Evolutionary conservation across 2,113 vertebrate species (phyloP), one percentile per base, ranked within the genome.

Genomic region (Anhinga anhinga): DNA sequence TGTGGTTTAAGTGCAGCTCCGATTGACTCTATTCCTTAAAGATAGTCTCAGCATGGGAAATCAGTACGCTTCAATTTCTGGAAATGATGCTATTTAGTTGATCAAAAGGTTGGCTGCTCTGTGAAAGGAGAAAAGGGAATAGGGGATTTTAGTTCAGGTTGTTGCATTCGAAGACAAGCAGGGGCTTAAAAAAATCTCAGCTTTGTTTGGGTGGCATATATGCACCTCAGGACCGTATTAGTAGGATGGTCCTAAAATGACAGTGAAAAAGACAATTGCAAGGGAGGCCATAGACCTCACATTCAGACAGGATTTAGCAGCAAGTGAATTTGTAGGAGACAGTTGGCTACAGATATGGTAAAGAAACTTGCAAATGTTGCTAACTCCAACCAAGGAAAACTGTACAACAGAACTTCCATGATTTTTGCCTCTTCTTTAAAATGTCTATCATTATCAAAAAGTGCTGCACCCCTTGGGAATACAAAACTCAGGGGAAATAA

Each of bases 361-460:
- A 69, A 59, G n/a, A 93, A 77, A 65, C 11, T 16, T 86, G n/a
- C 3, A 81, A 45, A 55, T 70, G 22, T 32, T 83, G 15, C 50
- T 65, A 61, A 47, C 26, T 73, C 67, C 44, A 72, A 18, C 15
- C 7, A 65, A 73, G 26, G 29, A 73, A 76, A 83, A 81, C 17
- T 45, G 27, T 27, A 47, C 0, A 0, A 42, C 23, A 53, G 38
- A 73, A n/a, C 5, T 49, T 21, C 11, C 4, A 6, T 19, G 5
- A 56, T 22, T 89, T 80, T 77, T 83, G 25, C 7, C 20, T 72
- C n/a, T 76, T 80, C 52, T 86, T 25, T 77, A 45, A 65, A 76
- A 89, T 7, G 7, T 50, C 8, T 69, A 32, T 50, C n/a, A 50
- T 47, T 47, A 56, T 69, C 44, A 65, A 72, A 59, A 61, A 59